phyloP scores from a whole-genome alignment of 2,797 vertebrate genomes.

The Anas flavirostris region DNA sequence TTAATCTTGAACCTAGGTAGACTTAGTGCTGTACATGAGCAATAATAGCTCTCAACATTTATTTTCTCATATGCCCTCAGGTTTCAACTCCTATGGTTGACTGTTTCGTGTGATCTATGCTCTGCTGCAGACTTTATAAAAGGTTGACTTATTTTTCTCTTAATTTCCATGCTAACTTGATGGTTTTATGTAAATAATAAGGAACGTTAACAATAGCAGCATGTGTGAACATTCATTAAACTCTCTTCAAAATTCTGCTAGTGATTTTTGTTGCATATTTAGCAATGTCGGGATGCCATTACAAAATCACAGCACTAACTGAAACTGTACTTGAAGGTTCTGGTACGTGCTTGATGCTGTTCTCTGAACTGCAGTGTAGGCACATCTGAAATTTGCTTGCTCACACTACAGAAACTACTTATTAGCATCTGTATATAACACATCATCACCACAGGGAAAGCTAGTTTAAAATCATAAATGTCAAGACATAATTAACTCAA shows the following conservation, averaged over 20 bases:
- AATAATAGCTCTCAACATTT: not conserved
- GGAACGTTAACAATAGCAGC: not conserved
- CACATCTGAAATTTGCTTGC: conserved; percentile 54
- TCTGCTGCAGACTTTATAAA: not conserved
- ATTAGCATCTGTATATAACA: conserved; percentile 74
- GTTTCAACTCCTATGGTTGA: not conserved
- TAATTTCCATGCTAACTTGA: not conserved
- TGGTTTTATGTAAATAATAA: not conserved
- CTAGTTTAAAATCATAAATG: conserved; percentile 81
- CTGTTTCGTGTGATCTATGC: not conserved
- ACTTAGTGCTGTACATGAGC: not conserved
- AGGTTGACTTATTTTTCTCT: not conserved
- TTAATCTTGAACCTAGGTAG: not conserved
- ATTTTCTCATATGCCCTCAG: not conserved
- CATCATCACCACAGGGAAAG: conserved; percentile 75
- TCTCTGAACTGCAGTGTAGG: conserved; percentile 37
- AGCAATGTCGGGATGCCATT: conserved; percentile 33
- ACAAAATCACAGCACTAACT: conserved; percentile 20
- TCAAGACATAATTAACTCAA: conserved; percentile 84
- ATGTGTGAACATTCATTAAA: conserved; percentile 1
- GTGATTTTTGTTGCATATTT: conserved; percentile 8
- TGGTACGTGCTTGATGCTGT: not conserved
- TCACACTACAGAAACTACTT: conserved; percentile 69
- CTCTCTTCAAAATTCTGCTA: conserved; percentile 28
- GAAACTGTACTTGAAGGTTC: not conserved